Base-by-base conservation (phyloP, 2,888 invertebrate species). In the Pristionchus fissidentatus region DNA sequence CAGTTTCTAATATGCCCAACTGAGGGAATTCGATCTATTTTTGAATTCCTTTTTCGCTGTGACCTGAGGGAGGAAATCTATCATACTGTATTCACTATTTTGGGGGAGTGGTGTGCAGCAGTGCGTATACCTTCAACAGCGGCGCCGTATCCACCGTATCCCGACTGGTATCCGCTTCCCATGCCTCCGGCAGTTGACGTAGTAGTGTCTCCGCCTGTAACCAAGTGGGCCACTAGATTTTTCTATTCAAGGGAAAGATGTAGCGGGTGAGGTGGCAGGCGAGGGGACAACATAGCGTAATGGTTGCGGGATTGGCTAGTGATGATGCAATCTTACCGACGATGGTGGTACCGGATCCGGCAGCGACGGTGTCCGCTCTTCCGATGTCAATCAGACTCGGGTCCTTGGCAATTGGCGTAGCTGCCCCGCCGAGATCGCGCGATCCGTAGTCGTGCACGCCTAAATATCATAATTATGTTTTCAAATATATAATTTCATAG, bases 401-500 rank as follows among this genome's bases (percentile, higher is more conserved):
- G 32, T 81, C 80, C 62, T 62, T 60, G 35, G 62, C 80, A 1
- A 35, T 46, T 0, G 80, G 80, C 5, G 80, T 81, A 5, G 62
- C 46, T 0, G 80, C 80, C 3, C 83, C 70, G 15, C 83, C 83
- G 38, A 83, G 73, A n/a, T 83, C 83, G 41, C 83, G 83, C 26
- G 83, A 81, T 19, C 80, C 80, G 35, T 81, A 81, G 62, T 81
- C 80, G 26, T 52, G 55, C 3, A 57, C 55, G n/a, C 80, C 80
- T 81, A 4, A 15, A 60, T 0, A 15, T 55, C 13, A n/a, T n/a
- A n/a, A n/a, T n/a, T n/a, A n/a, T n/a, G n/a, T n/a, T n/a, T n/a
- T n/a, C n/a, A n/a, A n/a, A n/a, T n/a, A n/a, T n/a, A n/a, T n/a
- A n/a, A n/a, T n/a, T n/a, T n/a, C n/a, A n/a, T n/a, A n/a, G n/a